Conservation (phyloP, 2,888 invertebrate species). For the Darwinula stevensoni region DNA sequence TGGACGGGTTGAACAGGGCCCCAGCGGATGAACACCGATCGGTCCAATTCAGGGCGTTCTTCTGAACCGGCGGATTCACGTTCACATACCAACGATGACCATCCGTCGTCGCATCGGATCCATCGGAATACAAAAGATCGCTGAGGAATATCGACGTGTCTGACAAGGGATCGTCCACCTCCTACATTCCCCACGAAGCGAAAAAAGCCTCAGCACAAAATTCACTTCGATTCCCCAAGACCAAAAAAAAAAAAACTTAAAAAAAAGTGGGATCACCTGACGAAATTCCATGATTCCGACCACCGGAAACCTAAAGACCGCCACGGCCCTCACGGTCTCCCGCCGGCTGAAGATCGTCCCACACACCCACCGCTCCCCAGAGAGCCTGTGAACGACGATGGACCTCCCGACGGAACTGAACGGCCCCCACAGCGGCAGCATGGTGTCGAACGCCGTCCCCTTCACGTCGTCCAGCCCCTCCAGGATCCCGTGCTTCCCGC, state of each 20-base stretch:
- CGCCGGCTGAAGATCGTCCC: conserved; percentile 7
- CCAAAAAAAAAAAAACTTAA: conserved; percentile 3
- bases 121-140: conserved; percentile 59
- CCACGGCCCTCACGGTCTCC: conserved; percentile 27
- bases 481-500: conserved; percentile 42
- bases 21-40: conserved; percentile 51
- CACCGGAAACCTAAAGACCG: conserved; percentile 53
- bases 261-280: conserved; percentile 10
- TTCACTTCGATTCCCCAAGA: neutral
- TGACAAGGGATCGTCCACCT: conserved; percentile 40
- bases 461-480: conserved; percentile 25
- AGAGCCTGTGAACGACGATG: conserved; percentile 37
- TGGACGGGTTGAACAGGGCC: conserved; percentile 40
- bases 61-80: conserved; percentile 28
- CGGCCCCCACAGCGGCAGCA: conserved; percentile 46
- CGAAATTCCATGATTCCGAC: conserved; percentile 54
- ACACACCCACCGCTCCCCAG: conserved; percentile 8
- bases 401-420: conserved; percentile 59
- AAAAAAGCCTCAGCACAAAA: conserved; percentile 18
- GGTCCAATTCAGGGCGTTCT: conserved; percentile 73
- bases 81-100: conserved; percentile 48
- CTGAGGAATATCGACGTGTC: conserved; percentile 61
- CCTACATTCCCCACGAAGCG: too few relatives aligned
- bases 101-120: conserved; percentile 22
- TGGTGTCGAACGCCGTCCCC: conserved; percentile 38